A percentile compares a stretch with the other conserved stretches of the same genome.
Evolutionary conservation across 2,797 vertebrate genomes (phyloP).

Genomic region (Amblyopsis hoosieri): DNA sequence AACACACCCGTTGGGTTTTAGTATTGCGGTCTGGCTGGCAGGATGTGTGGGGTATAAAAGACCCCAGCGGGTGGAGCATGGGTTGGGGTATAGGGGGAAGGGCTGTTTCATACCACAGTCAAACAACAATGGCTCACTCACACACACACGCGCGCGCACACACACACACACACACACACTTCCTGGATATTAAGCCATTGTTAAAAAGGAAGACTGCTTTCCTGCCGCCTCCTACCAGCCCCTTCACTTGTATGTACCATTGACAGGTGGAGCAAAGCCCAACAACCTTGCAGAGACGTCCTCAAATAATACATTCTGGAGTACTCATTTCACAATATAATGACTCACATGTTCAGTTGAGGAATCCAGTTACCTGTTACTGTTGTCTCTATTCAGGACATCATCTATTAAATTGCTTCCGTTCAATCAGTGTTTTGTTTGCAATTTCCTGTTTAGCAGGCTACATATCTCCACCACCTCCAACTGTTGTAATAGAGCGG

Average conservation of each 20-base stretch:
- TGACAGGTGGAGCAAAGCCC: constrained; percentile 10
- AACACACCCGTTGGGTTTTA: too few species aligned
- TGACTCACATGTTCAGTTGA: too few species aligned
- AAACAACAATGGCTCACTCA: constrained; percentile 6
- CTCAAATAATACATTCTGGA: too few species aligned
- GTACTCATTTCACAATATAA: too few species aligned
- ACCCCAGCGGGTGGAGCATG: too few species aligned
- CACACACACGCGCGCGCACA: constrained; percentile 1
- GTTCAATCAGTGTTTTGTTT: not conserved
- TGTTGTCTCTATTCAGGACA: constrained; percentile 27
- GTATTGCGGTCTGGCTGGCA: too few species aligned
- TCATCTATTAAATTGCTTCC: constrained; percentile 19
- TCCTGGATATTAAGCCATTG: constrained; percentile 31
- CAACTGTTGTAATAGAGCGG: constrained; percentile 8
- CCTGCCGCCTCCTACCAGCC: constrained; percentile 14
- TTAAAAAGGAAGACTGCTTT: constrained; percentile 11
- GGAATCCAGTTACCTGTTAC: not conserved
- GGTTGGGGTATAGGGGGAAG: too few species aligned
- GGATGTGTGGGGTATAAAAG: too few species aligned
- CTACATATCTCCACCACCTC: constrained; percentile 36
- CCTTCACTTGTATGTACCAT: constrained; percentile 1
- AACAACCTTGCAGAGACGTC: too few species aligned
- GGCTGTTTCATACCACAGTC: not conserved
- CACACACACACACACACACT: constrained; percentile 20
- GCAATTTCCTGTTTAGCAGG: constrained; percentile 63